phyloP scores from a whole-genome alignment of 2,113 vertebrate genomes.

The Ahaetulla prasina region DNA sequence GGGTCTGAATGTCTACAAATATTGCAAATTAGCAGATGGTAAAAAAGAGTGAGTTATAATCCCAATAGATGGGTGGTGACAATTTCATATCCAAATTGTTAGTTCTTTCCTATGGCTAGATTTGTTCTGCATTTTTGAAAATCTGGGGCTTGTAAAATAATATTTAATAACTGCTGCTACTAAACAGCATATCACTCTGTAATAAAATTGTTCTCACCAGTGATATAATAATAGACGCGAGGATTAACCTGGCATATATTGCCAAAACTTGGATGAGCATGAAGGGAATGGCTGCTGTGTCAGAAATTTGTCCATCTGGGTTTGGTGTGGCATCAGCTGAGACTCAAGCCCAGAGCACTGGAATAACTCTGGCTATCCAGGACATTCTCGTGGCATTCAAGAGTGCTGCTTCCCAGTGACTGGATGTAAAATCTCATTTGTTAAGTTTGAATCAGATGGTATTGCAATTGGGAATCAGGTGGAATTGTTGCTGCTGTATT shows the following conservation, averaged over 20 bases:
- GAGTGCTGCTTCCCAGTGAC: neutral
- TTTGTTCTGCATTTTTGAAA: neutral
- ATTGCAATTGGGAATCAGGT: neutral
- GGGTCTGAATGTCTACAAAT: neutral
- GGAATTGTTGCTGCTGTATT: neutral
- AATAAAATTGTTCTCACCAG: neutral
- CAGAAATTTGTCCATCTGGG: neutral
- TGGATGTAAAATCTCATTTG: neutral
- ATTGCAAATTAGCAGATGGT: neutral
- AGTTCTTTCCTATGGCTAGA: neutral
- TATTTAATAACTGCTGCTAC: neutral
- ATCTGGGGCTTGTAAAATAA: neutral
- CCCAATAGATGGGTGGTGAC: too few species aligned
- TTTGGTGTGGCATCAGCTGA: neutral
- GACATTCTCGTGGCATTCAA: neutral
- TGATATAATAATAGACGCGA: neutral
- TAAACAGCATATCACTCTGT: neutral
- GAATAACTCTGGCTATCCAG: neutral
- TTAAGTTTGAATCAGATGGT: neutral
- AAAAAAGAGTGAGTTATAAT: too few species aligned
- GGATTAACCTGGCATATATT: neutral
- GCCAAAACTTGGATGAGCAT: neutral
- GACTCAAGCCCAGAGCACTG: neutral
- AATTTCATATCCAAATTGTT: neutral
- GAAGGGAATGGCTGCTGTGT: neutral